Percentiles rank a stretch among this genome's conserved stretches.
These are phyloP conservation scores for Gorsachius magnificus DNA, from an alignment of 2,797 vertebrate species.

Conservation along the genomic window DNA sequence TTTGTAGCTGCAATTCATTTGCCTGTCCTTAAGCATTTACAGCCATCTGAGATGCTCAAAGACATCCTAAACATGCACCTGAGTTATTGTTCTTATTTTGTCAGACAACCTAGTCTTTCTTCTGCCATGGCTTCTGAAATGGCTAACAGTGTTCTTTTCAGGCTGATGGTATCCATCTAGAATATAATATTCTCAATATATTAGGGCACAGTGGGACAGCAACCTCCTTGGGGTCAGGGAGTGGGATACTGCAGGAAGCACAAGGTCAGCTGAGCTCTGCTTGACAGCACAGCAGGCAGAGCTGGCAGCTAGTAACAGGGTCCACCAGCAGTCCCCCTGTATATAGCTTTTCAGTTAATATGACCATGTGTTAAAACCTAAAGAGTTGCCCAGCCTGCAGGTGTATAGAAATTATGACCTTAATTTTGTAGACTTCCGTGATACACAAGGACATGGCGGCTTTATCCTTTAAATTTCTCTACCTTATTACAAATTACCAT, in stretches of 20 bases:
- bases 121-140: not conserved
- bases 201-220: not conserved
- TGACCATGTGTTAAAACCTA: not conserved
- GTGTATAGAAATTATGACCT: not conserved
- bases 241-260: fast-evolving
- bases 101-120: not conserved
- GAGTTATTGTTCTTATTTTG: not conserved
- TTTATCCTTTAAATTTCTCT: not conserved
- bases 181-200: not conserved
- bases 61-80: not conserved
- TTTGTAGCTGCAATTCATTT: not conserved
- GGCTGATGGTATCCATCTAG: not conserved
- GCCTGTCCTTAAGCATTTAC: not conserved
- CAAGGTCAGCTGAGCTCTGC: not conserved
- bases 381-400: not conserved
- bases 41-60: not conserved
- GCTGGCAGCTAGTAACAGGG: not conserved
- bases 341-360: not conserved
- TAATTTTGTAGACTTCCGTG: not conserved
- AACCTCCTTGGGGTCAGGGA: not conserved
- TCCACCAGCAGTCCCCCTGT: not conserved
- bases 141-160: not conserved
- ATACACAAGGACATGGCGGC: not conserved
- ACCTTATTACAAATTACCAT: not conserved
- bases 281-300: not conserved